These are phyloP conservation scores for Liodrosophila aerea DNA, from an alignment of 2,888 invertebrate genomes.

Conservation along the genomic window DNA sequence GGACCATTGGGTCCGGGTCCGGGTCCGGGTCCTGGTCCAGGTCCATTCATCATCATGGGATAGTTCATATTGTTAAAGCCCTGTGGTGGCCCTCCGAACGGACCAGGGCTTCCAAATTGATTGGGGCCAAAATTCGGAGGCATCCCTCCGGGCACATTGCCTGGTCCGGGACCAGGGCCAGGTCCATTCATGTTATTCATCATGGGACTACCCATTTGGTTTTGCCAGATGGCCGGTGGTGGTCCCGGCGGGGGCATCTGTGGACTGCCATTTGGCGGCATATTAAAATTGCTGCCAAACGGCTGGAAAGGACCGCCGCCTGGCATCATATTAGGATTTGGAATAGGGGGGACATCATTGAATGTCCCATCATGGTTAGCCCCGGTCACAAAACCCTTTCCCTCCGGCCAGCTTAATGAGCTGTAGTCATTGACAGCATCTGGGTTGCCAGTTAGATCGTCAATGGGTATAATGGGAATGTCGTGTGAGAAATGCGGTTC, in stretches of 20 bases:
- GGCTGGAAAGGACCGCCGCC: slow-evolving; percentile 73
- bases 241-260: slow-evolving; percentile 49
- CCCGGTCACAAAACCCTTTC: slow-evolving; percentile 84
- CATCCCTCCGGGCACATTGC: slow-evolving; percentile 50
- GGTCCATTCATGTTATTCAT: slow-evolving; percentile 62
- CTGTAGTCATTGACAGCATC: slow-evolving; percentile 91
- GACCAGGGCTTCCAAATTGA: slow-evolving; percentile 60
- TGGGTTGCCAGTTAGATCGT: slow-evolving; percentile 92
- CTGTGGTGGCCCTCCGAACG: slow-evolving; percentile 49
- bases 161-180: slow-evolving; percentile 23
- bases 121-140: slow-evolving; percentile 59
- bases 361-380: slow-evolving; percentile 36
- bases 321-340: slow-evolving; percentile 46
- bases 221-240: slow-evolving; percentile 61
- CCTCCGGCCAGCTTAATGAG: slow-evolving; percentile 91
- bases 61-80: slow-evolving; percentile 64
- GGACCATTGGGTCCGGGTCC: slow-evolving; percentile 54
- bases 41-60: slow-evolving; percentile 69
- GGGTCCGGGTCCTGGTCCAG: slow-evolving; percentile 22
- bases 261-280: slow-evolving; percentile 25
- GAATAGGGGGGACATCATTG: slow-evolving; percentile 28
- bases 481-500: slow-evolving; percentile 90
- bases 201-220: slow-evolving; percentile 61
- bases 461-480: slow-evolving; percentile 92
- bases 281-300: slow-evolving; percentile 58